Conservation (phyloP, 2,888 invertebrate genomes). For the Volucella zonaria region DNA sequence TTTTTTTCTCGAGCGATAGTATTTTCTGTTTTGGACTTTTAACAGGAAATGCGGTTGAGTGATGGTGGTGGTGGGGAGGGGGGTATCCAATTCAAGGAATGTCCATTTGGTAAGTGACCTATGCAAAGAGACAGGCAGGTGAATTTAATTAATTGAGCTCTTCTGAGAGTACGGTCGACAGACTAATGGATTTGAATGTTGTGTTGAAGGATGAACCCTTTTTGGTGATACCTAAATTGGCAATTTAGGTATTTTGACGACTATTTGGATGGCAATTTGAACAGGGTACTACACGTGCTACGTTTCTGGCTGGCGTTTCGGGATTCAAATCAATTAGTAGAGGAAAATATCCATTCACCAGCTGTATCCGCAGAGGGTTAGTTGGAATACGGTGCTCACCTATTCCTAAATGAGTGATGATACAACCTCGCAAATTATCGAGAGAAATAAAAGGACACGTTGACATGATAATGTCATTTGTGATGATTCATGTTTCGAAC, state of each 20-base stretch:
- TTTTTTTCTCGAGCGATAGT: neutral
- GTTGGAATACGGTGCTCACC: too few species aligned
- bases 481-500: constrained; percentile 29
- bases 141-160: constrained; percentile 60
- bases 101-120: constrained; percentile 14
- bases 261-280: constrained; percentile 43
- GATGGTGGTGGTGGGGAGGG: neutral
- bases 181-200: constrained; percentile 62
- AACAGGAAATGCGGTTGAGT: constrained; percentile 3
- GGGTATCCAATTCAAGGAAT: neutral
- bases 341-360: constrained; percentile 21
- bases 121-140: constrained; percentile 26
- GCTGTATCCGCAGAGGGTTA: neutral
- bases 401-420: constrained; percentile 9
- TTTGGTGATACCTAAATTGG: neutral
- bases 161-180: constrained; percentile 52
- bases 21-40: constrained; percentile 17
- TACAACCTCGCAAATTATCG: constrained; percentile 12
- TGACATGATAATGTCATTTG: constrained; percentile 1
- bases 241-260: neutral
- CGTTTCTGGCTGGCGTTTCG: constrained; percentile 39
- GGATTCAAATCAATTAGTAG: constrained; percentile 65
- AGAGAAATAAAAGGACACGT: neutral
- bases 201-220: neutral
- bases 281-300: constrained; percentile 11